Evolutionary conservation across 2,888 invertebrate genomes (phyloP).

Genomic region (Lymantria monacha): DNA sequence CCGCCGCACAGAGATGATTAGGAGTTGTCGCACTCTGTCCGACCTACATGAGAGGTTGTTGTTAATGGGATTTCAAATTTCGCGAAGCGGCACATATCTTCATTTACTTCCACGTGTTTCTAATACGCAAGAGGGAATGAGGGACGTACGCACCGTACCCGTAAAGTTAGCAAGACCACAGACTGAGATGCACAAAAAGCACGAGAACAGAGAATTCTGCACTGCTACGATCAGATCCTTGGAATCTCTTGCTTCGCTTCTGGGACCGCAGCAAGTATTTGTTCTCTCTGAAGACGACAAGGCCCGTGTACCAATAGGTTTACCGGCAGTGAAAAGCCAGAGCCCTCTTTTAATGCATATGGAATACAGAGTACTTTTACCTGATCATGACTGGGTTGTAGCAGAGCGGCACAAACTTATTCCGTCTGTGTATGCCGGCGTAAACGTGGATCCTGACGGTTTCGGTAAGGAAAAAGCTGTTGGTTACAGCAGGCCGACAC

Average conservation of each 20-base stretch:
- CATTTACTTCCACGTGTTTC: conserved; percentile 17
- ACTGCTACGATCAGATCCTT: conserved; percentile 25
- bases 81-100: too few species aligned
- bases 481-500: conserved; percentile 19
- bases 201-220: conserved; percentile 24
- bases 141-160: too few species aligned
- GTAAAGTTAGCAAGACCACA: too few species aligned
- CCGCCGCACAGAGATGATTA: conserved; percentile 23
- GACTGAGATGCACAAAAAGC: conserved; percentile 15
- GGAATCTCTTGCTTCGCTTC: conserved; percentile 24
- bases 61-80: too few species aligned
- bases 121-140: conserved; percentile 23
- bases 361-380: conserved; percentile 12
- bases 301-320: conserved; percentile 18
- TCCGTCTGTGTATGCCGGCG: conserved; percentile 14
- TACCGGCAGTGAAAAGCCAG: conserved; percentile 13
- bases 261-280: too few species aligned
- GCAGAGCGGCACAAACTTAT: conserved; percentile 12
- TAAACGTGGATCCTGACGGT: conserved; percentile 8
- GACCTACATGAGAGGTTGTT: conserved; percentile 24
- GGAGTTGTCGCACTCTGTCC: conserved; percentile 24
- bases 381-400: conserved; percentile 13
- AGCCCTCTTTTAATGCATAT: conserved; percentile 2
- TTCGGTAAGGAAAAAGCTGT: conserved; percentile 13
- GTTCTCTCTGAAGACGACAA: conserved; percentile 26